Percentiles rank a stretch among this genome's conserved stretches.
Conservation (phyloP, 35 echinoderm and acorn worm genomes). For the Antedon bifida region DNA sequence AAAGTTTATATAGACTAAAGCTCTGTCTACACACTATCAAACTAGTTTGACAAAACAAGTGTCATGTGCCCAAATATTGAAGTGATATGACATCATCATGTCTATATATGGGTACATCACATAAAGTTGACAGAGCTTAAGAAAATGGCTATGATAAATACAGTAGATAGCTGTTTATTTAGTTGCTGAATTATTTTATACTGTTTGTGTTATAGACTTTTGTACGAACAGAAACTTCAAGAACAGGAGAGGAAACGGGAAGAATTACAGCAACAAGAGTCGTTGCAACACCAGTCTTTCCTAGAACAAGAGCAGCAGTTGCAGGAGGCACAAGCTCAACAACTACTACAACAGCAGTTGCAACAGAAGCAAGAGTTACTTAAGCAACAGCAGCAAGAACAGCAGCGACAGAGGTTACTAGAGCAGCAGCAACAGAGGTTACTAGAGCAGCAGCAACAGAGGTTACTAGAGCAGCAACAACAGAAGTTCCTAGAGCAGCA, state of each 20-base stretch:
- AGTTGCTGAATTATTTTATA: no score
- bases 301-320: neutral
- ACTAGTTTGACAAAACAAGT: no score
- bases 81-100: no score
- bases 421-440: neutral
- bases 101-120: no score
- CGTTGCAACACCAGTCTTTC: neutral
- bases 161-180: no score
- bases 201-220: neutral
- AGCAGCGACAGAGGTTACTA: neutral
- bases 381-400: neutral
- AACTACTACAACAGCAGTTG: no score
- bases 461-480: neutral
- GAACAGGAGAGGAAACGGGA: neutral
- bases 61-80: no score
- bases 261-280: conserved; percentile 1
- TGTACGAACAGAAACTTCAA: neutral
- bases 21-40: no score
- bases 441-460: neutral
- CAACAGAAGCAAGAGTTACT: conserved; percentile 4
- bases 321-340: neutral
- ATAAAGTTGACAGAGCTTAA: no score
- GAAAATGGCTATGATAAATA: no score
- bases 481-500: neutral
- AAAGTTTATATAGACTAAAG: no score